Base-by-base conservation (phyloP, 2,797 vertebrate genomes). In the Eulemur rubriventer region DNA sequence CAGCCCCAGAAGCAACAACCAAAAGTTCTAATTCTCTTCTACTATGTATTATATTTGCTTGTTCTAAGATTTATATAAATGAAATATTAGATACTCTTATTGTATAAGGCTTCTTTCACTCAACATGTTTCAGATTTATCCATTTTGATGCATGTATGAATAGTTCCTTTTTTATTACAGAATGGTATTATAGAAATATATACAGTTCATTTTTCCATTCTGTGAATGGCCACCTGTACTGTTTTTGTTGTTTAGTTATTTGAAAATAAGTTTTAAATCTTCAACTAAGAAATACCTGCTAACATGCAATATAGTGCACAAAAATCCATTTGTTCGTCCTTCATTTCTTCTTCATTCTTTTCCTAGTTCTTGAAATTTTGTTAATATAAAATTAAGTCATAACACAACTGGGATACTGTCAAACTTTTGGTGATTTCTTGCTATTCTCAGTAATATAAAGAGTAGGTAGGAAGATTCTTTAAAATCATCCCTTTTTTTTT, bases 321-420 rank as follows among this genome's bases (percentile, higher is more conserved):
- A 79, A 82, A 89, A 65, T 24, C 55, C 9, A 30, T n/a, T 84
- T 17, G 11, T 70, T 70, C 35, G 9, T 79, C 61, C 20, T 69
- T 65, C 50, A 85, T 93, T 57, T 57, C 55, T 70, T 79, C 26
- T 85, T 61, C 30, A 35, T 81, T 67, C 52, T 48, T 92, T 63
- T 82, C 35, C n/a, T 80, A 63, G 28, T 76, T 91, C 70, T 78
- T 94, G 65, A 73, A 88, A 80, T 89, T 94, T 88, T 52, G 26
- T 72, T 87, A 91, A 61, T 94, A 46, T 33, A 76, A 65, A 93
- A 72, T 65, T 87, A 92, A 80, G 28, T 65, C 18, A 50, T 61
- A 79, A 43, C 7, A 75, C 87, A 61, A n/a, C 20, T 75, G 30
- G 59, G n/a, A 88, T 88, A 79, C 65, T 95, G 55, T 50, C 46